A percentile compares a stretch with the other conserved stretches of the same genome.
Conservation (phyloP, 1,140 invertebrate species). For the Pogonognathellus flavescens region DNA sequence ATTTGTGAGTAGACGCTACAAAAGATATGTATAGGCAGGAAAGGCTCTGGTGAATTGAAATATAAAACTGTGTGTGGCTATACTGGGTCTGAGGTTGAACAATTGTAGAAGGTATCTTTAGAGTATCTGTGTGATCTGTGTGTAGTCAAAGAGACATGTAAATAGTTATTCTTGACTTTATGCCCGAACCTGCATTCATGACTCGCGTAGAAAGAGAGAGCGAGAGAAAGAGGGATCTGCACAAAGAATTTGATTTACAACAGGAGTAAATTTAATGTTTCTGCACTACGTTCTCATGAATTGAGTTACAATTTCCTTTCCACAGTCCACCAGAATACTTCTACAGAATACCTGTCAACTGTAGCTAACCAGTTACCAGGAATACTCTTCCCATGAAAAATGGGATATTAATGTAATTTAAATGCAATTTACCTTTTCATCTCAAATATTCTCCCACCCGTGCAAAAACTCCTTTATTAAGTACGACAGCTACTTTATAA, state of each 20-base stretch:
- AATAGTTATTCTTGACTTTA: too few relatives aligned
- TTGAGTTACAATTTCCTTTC: background rate
- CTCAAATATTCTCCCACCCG: background rate
- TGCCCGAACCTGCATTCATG: too few relatives aligned
- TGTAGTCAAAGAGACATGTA: too few relatives aligned
- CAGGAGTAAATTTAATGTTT: conserved; percentile 16
- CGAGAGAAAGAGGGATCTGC: background rate
- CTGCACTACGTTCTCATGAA: background rate
- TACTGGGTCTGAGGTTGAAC: too few relatives aligned
- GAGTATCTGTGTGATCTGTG: too few relatives aligned
- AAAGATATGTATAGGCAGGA: background rate
- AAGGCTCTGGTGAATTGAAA: too few relatives aligned
- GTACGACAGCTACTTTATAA: too few relatives aligned
- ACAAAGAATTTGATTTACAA: conserved; percentile 40
- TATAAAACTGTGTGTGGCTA: too few relatives aligned
- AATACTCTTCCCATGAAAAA: background rate
- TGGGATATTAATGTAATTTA: background rate
- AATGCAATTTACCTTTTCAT: background rate
- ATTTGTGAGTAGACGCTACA: conserved; percentile 10
- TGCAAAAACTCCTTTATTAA: too few relatives aligned
- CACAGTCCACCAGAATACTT: too few relatives aligned
- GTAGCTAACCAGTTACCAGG: background rate
- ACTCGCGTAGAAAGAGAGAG: too few relatives aligned
- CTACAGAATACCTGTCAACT: background rate
- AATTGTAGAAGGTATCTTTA: too few relatives aligned